Conservation (phyloP, 2,888 invertebrate species). For the Polydesmus complanatus region DNA sequence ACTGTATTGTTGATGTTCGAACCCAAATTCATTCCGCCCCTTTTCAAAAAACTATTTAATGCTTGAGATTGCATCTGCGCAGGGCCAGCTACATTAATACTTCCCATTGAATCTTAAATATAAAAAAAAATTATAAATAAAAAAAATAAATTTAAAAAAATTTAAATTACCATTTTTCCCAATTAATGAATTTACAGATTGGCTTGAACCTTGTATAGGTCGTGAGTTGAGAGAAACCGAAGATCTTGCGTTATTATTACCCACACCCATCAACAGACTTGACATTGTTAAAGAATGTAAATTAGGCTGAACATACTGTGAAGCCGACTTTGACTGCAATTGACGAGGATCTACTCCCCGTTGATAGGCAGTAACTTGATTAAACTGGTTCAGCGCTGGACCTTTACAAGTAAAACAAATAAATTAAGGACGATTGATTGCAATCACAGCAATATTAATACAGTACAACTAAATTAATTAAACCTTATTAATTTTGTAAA, state of each 20-base stretch:
- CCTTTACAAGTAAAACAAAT: background rate
- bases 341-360: slow-evolving; percentile 5
- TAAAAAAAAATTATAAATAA: background rate
- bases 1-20: too few species aligned
- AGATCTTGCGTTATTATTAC: background rate
- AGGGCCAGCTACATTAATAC: too few species aligned
- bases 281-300: slow-evolving; percentile 3
- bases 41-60: background rate
- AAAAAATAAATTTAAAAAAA: background rate
- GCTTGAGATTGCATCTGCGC: background rate
- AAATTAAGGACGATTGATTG: background rate
- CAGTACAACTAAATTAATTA: too few species aligned
- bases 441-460: too few species aligned
- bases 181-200: background rate
- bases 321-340: background rate
- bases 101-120: too few species aligned
- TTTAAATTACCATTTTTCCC: slow-evolving; percentile 1
- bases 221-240: background rate
- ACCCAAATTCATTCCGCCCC: background rate
- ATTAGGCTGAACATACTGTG: background rate
- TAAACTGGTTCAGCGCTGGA: background rate
- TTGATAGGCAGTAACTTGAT: slow-evolving; percentile 1
- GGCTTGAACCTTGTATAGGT: background rate
- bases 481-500: too few species aligned
- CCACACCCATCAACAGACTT: slow-evolving; percentile 4